Evolutionary conservation across 2,113 vertebrate species (phyloP), one percentile per base, ranked within the genome.

Genomic region (Entosphenus tridentatus): DNA sequence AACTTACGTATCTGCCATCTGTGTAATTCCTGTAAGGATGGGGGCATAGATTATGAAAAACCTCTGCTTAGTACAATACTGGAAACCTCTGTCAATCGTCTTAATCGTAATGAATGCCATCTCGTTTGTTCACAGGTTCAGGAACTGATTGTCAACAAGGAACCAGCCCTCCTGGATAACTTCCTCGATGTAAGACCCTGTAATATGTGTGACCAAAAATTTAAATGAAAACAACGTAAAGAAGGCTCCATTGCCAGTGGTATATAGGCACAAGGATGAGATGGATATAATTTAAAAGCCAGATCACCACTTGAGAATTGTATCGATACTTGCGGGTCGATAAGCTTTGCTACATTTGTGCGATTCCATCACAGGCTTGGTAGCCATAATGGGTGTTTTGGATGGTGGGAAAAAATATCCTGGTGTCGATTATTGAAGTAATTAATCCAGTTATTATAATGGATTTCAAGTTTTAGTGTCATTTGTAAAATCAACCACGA

Each of bases 91-190:
- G 57, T 70, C 10, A 62, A 67, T 12, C 3, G 11, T 8, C 21
- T 68, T 70, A 56, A 3, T 11, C 18, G 4, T 16, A 11, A 2
- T 58, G 14, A 17, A 6, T 18, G 39, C 56, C 13, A 67, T 12
- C 56, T 18, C 56, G 69, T 1, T 8, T 70, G 58, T 73, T 69
- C 39, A 39, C 70, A 91, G 88, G 89, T 92, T 21, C 88, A 92
- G 73, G 89, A 93, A 75, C 77, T 93, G 12, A 90, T 93, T 71
- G 87, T 92, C 72, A 93, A 92, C 77, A 93, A 93, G 76, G 88
- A 92, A 59, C 89, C 89, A 1, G 87, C 87, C 2, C 77, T 95
- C 10, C 80, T 95, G 54, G 89, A 95, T 73, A 95, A 89, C 75
- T 95, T 92, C 70, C 74, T 95, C 73, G 89, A 95, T 73, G 87